Conservation (phyloP, 1,140 invertebrate genomes). For the Aphelinus certus region DNA sequence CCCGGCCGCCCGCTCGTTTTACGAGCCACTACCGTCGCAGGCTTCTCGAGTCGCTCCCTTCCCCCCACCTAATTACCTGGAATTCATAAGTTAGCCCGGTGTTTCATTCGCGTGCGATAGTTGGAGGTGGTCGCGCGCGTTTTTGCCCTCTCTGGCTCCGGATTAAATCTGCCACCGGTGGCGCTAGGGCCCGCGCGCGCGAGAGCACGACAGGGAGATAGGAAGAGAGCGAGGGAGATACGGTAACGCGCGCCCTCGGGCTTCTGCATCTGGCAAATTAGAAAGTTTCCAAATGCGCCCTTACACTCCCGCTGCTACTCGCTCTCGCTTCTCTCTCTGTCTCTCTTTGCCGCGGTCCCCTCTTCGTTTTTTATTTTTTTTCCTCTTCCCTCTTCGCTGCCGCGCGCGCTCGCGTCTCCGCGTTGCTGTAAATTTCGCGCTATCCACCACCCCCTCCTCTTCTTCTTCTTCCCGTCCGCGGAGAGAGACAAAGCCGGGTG, state of each 20-base stretch:
- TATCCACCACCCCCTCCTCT: background rate
- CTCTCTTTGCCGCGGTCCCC: background rate
- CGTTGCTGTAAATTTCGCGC: slow-evolving; percentile 29
- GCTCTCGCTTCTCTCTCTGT: background rate
- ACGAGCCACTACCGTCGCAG: slow-evolving; percentile 43
- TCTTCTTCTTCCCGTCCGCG: background rate
- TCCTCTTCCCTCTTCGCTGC: background rate
- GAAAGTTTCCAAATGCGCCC: slow-evolving; percentile 36
- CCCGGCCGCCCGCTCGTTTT: slow-evolving; percentile 14
- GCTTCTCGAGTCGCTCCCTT: slow-evolving; percentile 44
- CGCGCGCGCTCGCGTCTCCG: background rate
- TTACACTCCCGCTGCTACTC: slow-evolving; percentile 3
- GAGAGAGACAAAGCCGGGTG: background rate
- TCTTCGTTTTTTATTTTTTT: slow-evolving; percentile 30
- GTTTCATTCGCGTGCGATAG: slow-evolving; percentile 19
- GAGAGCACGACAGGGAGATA: background rate
- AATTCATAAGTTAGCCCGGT: slow-evolving; percentile 57
- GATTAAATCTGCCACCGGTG: slow-evolving; percentile 16
- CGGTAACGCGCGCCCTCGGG: slow-evolving; percentile 12
- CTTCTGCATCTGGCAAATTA: slow-evolving; percentile 33
- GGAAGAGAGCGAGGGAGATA: slow-evolving; percentile 8
- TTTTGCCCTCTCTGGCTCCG: slow-evolving; percentile 29
- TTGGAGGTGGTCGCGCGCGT: background rate
- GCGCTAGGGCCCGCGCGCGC: background rate
- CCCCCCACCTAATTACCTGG: slow-evolving; percentile 61